Conservation (phyloP, 2,797 vertebrate genomes). For the Sebastes melanostomus region DNA sequence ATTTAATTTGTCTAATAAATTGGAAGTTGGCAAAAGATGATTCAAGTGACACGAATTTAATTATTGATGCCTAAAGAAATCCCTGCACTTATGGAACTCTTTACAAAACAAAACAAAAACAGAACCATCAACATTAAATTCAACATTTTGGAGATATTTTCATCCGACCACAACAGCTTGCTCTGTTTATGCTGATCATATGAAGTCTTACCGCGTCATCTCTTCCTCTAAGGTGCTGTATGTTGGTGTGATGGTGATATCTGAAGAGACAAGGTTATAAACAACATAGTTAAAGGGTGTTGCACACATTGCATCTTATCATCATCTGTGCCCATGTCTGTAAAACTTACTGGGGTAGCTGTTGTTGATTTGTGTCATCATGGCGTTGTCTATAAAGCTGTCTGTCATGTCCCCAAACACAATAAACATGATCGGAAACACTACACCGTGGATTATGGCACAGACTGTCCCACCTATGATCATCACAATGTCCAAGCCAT, state of each 20-base stretch:
- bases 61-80: not conserved
- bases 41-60: too few relatives aligned
- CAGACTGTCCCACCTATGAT: slow-evolving; percentile 83
- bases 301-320: not conserved
- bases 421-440: slow-evolving; percentile 79
- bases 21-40: too few relatives aligned
- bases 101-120: too few relatives aligned
- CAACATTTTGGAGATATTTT: not conserved
- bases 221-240: slow-evolving; percentile 29
- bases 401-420: slow-evolving; percentile 95
- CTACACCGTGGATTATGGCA: slow-evolving; percentile 83
- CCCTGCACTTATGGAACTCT: too few relatives aligned
- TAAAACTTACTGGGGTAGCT: slow-evolving; percentile 63
- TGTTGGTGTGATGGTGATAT: too few relatives aligned
- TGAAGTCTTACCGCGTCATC: slow-evolving; percentile 75
- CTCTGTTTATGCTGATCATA: not conserved
- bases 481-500: slow-evolving; percentile 79
- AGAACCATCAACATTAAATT: not conserved
- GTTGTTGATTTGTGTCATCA: slow-evolving; percentile 27
- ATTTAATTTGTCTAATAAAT: too few relatives aligned
- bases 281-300: not conserved
- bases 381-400: slow-evolving; percentile 78
- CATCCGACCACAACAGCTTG: not conserved
- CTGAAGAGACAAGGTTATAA: not conserved
- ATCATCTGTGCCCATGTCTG: not conserved